Base-by-base conservation (phyloP, 2,113 vertebrate genomes). In the Pelvicachromis taeniatus region DNA sequence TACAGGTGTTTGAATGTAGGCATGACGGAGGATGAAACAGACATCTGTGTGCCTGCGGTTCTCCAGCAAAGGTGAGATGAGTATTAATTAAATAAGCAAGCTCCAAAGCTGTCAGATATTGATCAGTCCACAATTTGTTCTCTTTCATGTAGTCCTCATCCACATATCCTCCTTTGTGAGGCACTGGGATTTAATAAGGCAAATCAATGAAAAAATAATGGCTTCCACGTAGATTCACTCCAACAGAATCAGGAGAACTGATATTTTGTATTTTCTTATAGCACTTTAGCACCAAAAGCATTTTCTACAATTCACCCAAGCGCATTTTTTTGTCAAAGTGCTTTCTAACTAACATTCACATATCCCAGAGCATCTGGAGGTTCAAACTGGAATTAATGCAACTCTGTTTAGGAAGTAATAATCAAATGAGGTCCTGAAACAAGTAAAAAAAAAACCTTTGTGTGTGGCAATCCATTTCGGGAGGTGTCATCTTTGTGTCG, bases 151-250 rank as follows among this genome's bases (percentile, higher is more conserved):
- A 21, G 3, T 82, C 23, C 50, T 77, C 16, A 75, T 83, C 45
- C 59, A 5, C 23, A 7, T 52, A 58, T 38, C 29, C n/a, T 55
- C 23, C 13, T 78, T 55, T 81, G 16, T 78, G 21, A 82, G 16
- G 58, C 38, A 38, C 48, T 19, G 31, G 85, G 31, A 58, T 84
- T 65, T 53, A 63, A 73, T 75, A 84, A 78, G 6, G 10, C 16
- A 85, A 61, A 86, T 91, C 42, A 85, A 26, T 84, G 48, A 83
- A 40, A 65, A 31, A 53, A 79, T 12, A 73, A 58, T 59, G 42
- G 6, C 50, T 63, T 87, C 55, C 53, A 54, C 8, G 4, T 35
- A 33, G 50, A 84, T 88, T 80, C 31, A 48, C 31, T 23, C 54
- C 56, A 82, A 85, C 50, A 87, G 6, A 78, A 80, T 48, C 8